A percentile compares a stretch with the other conserved stretches of the same genome.
These are phyloP conservation scores for Bolborhynchus lineola DNA, from an alignment of 2,113 vertebrate genomes.

Conservation along the genomic window DNA sequence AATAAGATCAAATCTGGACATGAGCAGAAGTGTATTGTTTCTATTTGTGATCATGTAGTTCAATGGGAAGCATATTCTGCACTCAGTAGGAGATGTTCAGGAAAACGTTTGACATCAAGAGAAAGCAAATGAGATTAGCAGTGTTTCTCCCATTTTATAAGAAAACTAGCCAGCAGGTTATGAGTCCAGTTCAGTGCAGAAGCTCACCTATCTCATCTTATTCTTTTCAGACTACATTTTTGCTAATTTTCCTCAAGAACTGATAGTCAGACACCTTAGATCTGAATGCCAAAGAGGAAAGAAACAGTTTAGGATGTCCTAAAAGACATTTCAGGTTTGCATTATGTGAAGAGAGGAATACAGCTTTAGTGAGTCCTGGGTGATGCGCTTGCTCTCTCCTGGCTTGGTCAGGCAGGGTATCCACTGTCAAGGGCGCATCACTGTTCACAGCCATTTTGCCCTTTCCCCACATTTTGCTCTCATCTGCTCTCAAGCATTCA, in stretches of 20 bases:
- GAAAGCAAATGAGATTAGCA: neutral
- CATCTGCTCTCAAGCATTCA: neutral
- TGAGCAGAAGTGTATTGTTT: neutral
- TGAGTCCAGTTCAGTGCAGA: neutral
- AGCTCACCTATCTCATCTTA: neutral
- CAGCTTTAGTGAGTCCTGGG: fast-evolving
- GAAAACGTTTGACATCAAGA: neutral
- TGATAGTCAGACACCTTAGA: neutral
- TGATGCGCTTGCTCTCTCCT: neutral
- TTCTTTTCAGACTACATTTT: neutral
- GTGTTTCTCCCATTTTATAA: neutral
- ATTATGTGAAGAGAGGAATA: neutral
- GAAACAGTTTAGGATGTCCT: neutral
- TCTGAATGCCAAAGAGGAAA: neutral
- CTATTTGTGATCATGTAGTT: neutral
- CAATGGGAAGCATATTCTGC: neutral
- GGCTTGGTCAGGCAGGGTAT: neutral
- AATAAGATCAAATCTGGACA: neutral
- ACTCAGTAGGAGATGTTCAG: neutral
- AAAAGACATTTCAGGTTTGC: neutral
- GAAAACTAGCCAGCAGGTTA: neutral
- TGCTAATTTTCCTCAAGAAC: neutral
- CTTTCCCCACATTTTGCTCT: neutral
- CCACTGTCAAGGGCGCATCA: fast-evolving
- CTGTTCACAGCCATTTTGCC: neutral